Evolutionary conservation across 1,140 invertebrate species (phyloP).

Genomic region (Drosophila novamexicana): DNA sequence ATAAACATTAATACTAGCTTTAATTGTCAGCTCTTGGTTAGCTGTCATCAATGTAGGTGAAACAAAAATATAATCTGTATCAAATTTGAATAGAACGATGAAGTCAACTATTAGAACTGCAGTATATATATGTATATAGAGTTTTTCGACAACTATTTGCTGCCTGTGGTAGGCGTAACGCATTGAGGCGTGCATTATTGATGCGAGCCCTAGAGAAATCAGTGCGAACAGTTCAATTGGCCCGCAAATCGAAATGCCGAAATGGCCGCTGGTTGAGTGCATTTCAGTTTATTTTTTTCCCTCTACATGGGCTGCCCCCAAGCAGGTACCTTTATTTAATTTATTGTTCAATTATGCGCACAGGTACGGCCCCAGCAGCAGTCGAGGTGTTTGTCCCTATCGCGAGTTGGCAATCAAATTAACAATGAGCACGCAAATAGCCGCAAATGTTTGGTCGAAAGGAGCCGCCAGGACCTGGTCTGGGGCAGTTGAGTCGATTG

Average conservation of each 20-base stretch:
- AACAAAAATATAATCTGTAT: no score
- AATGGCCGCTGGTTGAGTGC: constrained; percentile 40
- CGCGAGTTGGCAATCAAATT: constrained; percentile 68
- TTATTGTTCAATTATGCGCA: constrained; percentile 76
- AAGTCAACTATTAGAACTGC: background rate
- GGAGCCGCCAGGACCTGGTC: background rate
- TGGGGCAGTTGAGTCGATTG: background rate
- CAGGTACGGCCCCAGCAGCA: constrained; percentile 35
- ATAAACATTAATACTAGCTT: background rate
- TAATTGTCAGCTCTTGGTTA: no score
- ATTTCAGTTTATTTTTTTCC: constrained; percentile 30
- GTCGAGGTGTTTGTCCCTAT: constrained; percentile 64
- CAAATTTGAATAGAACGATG: background rate
- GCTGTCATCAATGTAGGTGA: no score
- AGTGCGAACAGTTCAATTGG: constrained; percentile 27
- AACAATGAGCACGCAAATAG: constrained; percentile 78
- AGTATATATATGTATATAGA: background rate
- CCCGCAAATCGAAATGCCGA: constrained; percentile 36
- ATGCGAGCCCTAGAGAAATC: constrained; percentile 29
- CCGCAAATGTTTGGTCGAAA: constrained; percentile 62
- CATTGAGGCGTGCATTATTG: constrained; percentile 33
- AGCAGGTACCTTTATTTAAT: constrained; percentile 57
- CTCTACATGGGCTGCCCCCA: constrained; percentile 4
- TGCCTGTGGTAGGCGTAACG: background rate
- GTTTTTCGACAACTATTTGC: background rate